These are phyloP conservation scores for Dynastes hyllus DNA, from an alignment of 2,888 invertebrate species.

Conservation along the genomic window DNA sequence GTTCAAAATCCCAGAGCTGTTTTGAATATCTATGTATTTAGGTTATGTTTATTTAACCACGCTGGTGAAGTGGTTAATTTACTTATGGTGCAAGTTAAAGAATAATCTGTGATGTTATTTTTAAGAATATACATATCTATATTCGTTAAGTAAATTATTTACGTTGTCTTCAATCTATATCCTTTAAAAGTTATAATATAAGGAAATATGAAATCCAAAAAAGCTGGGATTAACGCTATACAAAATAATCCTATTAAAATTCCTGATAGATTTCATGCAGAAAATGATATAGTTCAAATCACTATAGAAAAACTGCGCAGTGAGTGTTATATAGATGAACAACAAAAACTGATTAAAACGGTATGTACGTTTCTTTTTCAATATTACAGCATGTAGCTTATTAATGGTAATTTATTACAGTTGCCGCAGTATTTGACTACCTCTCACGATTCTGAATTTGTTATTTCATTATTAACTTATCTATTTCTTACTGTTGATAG, in stretches of 20 bases:
- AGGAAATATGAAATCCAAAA: constrained; percentile 46
- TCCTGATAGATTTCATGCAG: constrained; percentile 33
- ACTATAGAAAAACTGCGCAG: constrained; percentile 44
- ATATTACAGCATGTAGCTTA: not conserved
- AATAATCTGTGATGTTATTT: constrained; percentile 1
- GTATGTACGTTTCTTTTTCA: constrained; percentile 41
- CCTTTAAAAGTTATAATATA: not conserved
- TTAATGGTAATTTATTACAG: constrained; percentile 41
- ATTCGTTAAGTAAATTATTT: no score
- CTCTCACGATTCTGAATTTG: constrained; percentile 31
- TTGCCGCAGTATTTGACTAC: constrained; percentile 41
- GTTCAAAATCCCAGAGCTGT: no score
- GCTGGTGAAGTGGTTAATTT: not conserved
- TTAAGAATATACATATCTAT: no score
- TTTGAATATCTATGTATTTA: no score
- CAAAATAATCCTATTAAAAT: constrained; percentile 36
- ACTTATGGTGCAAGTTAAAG: not conserved
- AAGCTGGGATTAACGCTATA: constrained; percentile 4
- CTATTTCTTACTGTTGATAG: constrained; percentile 55
- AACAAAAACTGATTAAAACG: constrained; percentile 47
- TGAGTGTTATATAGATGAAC: constrained; percentile 35
- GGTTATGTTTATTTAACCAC: constrained; percentile 17
- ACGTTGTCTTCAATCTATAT: not conserved
- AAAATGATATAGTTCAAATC: constrained; percentile 44
- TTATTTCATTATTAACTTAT: constrained; percentile 51